Percentiles rank a stretch among this genome's conserved stretches.
These are phyloP conservation scores for Trichopoda pennipes DNA, from an alignment of 2,888 invertebrate species.

Conservation along the genomic window DNA sequence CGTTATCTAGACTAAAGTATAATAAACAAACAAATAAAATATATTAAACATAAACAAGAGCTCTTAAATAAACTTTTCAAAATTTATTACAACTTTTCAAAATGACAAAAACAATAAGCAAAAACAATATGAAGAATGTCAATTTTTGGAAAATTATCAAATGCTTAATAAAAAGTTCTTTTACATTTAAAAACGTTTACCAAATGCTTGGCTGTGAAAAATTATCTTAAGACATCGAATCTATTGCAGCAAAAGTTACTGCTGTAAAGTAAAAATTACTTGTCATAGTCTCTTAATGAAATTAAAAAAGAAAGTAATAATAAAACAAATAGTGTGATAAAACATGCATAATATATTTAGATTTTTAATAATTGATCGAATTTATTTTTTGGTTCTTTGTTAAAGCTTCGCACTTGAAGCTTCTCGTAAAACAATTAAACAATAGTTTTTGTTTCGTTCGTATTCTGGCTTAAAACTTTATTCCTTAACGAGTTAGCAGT, in stretches of 20 bases:
- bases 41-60: slow-evolving; percentile 27
- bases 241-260: neutral
- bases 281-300: no score
- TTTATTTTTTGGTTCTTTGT: no score
- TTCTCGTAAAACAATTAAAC: no score
- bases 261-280: neutral
- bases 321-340: no score
- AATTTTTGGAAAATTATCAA: neutral
- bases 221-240: neutral
- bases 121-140: neutral
- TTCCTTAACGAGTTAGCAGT: no score
- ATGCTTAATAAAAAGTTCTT: slow-evolving; percentile 2
- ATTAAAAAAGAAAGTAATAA: no score
- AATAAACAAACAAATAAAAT: slow-evolving; percentile 51
- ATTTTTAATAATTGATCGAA: no score
- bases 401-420: no score
- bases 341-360: no score
- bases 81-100: slow-evolving; percentile 39
- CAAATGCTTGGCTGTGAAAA: neutral
- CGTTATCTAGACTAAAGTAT: slow-evolving; percentile 61
- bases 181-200: slow-evolving; percentile 2
- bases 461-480: no score
- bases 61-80: slow-evolving; percentile 41
- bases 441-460: no score
- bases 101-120: slow-evolving; percentile 39